These are phyloP conservation scores for Physocephala rufipes DNA, from an alignment of 2,888 invertebrate species.

Conservation along the genomic window DNA sequence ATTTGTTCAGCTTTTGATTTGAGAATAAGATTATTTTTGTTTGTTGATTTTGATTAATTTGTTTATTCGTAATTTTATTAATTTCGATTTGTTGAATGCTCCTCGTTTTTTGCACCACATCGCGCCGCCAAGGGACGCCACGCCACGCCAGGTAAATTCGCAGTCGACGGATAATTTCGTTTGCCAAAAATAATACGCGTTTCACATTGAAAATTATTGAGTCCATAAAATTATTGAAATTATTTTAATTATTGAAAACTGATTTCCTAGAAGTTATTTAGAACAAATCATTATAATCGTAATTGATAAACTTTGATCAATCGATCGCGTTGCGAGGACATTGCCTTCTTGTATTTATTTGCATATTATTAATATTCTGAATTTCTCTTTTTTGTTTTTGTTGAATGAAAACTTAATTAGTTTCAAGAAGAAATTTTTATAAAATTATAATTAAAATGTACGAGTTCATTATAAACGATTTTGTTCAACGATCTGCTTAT, in stretches of 20 bases:
- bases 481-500: constrained; percentile 19
- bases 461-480: background rate
- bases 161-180: background rate
- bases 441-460: constrained; percentile 8
- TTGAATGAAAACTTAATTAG: constrained; percentile 5
- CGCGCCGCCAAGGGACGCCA: background rate
- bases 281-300: no score
- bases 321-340: constrained; percentile 14
- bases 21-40: no score
- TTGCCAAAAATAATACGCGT: constrained; percentile 25
- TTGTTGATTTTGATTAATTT: background rate
- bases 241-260: no score
- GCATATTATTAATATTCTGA: constrained; percentile 17
- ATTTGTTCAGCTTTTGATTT: no score
- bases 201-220: no score
- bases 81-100: background rate
- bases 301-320: constrained; percentile 10
- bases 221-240: no score
- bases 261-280: no score
- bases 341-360: constrained; percentile 11
- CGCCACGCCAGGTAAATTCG: background rate
- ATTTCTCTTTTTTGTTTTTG: no score
- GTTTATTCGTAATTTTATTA: background rate
- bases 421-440: constrained; percentile 11
- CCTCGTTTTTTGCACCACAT: background rate